These are phyloP conservation scores for Cryptoprocta ferox DNA, from an alignment of 2,797 vertebrate genomes.

Conservation along the genomic window DNA sequence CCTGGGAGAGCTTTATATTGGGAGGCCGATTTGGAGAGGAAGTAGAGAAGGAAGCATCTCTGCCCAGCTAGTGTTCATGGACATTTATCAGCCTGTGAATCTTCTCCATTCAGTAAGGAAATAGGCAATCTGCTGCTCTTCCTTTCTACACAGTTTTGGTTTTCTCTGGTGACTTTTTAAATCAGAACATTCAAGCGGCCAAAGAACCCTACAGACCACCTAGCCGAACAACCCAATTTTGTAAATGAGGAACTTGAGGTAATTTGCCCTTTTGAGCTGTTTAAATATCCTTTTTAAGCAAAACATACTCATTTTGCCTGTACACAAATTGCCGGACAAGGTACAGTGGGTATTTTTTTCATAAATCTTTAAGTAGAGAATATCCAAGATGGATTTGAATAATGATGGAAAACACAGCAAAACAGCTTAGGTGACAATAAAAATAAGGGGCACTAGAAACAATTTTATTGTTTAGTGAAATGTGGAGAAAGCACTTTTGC, in stretches of 20 bases:
- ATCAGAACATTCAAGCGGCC: neutral
- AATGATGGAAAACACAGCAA: conserved; percentile 29
- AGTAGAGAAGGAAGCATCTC: neutral
- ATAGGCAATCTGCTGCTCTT: neutral
- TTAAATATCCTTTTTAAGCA: neutral
- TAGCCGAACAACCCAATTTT: conserved; percentile 15
- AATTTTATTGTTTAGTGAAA: neutral
- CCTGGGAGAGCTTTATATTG: neutral
- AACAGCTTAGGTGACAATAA: conserved; percentile 19
- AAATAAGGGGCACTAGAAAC: neutral
- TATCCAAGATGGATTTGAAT: conserved; percentile 38
- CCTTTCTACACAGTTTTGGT: neutral
- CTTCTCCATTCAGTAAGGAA: neutral
- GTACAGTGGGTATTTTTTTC: conserved; percentile 10
- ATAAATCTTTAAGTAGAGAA: conserved; percentile 38
- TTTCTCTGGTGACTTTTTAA: conserved; percentile 25
- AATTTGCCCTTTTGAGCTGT: neutral
- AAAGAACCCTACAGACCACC: neutral
- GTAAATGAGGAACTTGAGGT: conserved; percentile 52
- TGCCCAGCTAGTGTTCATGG: neutral
- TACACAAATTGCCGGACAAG: neutral
- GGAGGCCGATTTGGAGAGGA: neutral
- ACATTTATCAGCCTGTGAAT: neutral
- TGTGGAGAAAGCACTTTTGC: conserved; percentile 8
- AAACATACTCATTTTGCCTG: conserved; percentile 15